phyloP scores from a whole-genome alignment of 23 tunicate species.

The Corella eumyota region DNA sequence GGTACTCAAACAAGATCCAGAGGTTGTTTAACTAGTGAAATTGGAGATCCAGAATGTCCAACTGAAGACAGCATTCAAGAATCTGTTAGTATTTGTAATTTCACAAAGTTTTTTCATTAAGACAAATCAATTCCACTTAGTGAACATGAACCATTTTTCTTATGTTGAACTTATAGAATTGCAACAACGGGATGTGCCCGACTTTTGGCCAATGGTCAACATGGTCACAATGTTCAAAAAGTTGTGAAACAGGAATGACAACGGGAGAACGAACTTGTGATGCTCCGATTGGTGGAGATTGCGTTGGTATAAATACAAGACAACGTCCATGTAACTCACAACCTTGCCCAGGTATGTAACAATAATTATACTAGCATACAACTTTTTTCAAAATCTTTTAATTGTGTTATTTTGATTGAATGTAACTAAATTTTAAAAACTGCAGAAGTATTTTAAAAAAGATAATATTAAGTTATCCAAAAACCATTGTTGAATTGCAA shows the following conservation, averaged over 20 bases:
- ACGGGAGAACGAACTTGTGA: conserved; percentile 16
- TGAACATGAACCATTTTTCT: no score
- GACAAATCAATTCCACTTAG: no score
- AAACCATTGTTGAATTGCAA: no score
- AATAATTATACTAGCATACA: not conserved
- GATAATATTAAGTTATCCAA: no score
- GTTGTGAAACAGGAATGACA: conserved; percentile 27
- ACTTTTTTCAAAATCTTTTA: not conserved
- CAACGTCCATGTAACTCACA: not conserved
- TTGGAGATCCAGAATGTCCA: not conserved
- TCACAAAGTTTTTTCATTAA: no score
- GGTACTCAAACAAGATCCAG: not conserved
- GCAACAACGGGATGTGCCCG: no score
- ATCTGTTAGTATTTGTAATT: no score
- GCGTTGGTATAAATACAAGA: not conserved
- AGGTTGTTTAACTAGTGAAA: not conserved
- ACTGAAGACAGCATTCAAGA: no score
- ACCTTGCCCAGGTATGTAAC: not conserved
- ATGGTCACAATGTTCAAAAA: not conserved
- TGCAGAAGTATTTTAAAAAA: no score
- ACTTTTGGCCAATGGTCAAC: conserved; percentile 10
- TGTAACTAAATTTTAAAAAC: no score
- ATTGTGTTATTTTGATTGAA: not conserved
- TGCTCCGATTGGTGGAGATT: not conserved
- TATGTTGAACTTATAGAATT: no score